A percentile compares a stretch with the other conserved stretches of the same genome.
Evolutionary conservation across 2,113 vertebrate genomes (phyloP).

Genomic region (Ursus arctos): DNA sequence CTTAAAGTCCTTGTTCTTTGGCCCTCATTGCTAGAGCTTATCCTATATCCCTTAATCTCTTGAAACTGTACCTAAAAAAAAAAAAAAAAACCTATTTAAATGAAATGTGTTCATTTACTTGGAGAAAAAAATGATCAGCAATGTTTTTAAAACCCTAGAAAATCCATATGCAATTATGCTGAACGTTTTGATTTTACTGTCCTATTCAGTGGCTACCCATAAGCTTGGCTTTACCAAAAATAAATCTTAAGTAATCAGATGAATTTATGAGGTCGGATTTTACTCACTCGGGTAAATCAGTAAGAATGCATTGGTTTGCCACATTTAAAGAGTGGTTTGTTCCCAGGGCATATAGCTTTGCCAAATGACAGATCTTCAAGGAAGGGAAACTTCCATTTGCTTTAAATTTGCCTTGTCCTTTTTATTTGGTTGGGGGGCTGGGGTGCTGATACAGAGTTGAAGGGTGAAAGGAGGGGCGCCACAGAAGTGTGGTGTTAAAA

Average conservation of each 20-base stretch:
- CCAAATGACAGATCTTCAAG: neutral
- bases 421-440: neutral
- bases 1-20: neutral
- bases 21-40: neutral
- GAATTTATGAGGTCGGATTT: neutral
- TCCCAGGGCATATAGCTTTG: neutral
- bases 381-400: neutral
- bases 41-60: slow-evolving; percentile 1
- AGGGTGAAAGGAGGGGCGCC: neutral
- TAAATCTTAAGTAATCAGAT: neutral
- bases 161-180: neutral
- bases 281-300: neutral
- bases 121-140: neutral
- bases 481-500: neutral
- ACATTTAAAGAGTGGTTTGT: neutral
- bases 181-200: neutral
- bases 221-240: neutral
- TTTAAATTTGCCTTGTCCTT: neutral
- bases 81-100: neutral
- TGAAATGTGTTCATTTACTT: slow-evolving; percentile 42
- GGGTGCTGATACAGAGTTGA: neutral
- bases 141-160: slow-evolving; percentile 13
- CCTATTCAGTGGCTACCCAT: neutral
- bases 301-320: neutral
- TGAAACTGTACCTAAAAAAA: slow-evolving; percentile 1